Evolutionary conservation across 2,113 vertebrate genomes (phyloP).

Genomic region (Formicarius rufipectus): DNA sequence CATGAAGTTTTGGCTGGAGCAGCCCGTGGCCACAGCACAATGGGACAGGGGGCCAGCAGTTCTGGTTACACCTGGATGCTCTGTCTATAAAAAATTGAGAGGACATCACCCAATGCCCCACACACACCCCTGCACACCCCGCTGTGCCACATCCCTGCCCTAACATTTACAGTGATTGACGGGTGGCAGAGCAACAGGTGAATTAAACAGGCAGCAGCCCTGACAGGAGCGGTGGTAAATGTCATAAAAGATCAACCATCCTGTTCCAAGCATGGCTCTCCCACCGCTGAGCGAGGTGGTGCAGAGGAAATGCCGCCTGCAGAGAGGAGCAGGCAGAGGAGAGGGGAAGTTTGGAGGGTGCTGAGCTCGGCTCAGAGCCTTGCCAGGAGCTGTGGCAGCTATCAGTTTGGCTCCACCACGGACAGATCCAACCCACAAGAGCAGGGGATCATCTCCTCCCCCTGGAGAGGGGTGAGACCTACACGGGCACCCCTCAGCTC

Average conservation of each 20-base stretch:
- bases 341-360: background rate
- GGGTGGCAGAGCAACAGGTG: slow-evolving; percentile 52
- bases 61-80: fast-evolving
- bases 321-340: background rate
- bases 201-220: slow-evolving; percentile 18
- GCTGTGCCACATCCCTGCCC: background rate
- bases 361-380: background rate
- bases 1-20: background rate
- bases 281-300: background rate
- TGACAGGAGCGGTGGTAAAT: slow-evolving; percentile 33
- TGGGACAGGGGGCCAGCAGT: background rate
- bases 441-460: background rate
- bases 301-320: slow-evolving; percentile 26
- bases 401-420: background rate
- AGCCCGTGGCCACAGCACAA: background rate
- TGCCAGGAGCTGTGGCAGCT: background rate
- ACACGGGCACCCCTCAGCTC: background rate
- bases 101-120: background rate
- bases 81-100: background rate
- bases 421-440: fast-evolving
- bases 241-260: slow-evolving; percentile 62
- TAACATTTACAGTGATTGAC: slow-evolving; percentile 26
- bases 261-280: background rate
- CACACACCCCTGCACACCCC: background rate
- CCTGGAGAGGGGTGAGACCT: fast-evolving